A percentile compares a stretch with the other conserved stretches of the same genome.
phyloP scores from a whole-genome alignment of 2,797 vertebrate genomes.

The Hoplostethus atlanticus region DNA sequence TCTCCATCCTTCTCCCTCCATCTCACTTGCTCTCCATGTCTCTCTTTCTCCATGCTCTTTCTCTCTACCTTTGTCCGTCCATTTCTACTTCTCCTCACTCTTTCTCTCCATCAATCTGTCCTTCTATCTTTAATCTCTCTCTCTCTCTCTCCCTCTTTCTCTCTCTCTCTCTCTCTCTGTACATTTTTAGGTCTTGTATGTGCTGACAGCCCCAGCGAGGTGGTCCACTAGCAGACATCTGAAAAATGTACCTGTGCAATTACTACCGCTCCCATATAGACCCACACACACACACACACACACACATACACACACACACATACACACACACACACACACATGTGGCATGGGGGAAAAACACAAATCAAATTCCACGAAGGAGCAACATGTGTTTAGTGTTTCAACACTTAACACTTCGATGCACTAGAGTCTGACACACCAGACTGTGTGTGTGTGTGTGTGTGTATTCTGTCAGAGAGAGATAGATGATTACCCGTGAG shows the following conservation, averaged over 20 bases:
- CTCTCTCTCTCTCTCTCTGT: constrained; percentile 21
- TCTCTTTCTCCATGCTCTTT: constrained; percentile 16
- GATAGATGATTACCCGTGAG: constrained; percentile 9
- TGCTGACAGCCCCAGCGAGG: constrained; percentile 80
- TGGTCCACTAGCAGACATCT: constrained; percentile 75
- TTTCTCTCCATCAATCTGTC: neutral
- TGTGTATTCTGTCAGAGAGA: constrained; percentile 22
- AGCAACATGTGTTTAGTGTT: constrained; percentile 69
- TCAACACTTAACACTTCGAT: constrained; percentile 64
- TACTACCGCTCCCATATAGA: constrained; percentile 55
- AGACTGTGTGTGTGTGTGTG: constrained; percentile 7
- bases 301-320: constrained; percentile 32
- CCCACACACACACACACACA: constrained; percentile 46
- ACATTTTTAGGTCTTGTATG: constrained; percentile 62
- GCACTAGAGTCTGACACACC: constrained; percentile 26
- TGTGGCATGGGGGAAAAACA: constrained; percentile 32
- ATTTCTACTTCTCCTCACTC: constrained; percentile 6
- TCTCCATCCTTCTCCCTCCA: constrained; percentile 15
- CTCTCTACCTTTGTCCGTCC: neutral
- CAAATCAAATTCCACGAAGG: constrained; percentile 42
- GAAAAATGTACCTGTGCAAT: constrained; percentile 80
- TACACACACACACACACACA: constrained; percentile 22
- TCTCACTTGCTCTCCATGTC: constrained; percentile 2
- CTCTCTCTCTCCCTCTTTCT: constrained; percentile 26
- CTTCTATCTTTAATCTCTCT: constrained; percentile 39